Percentiles rank a stretch among this genome's conserved stretches.
phyloP scores from a whole-genome alignment of 2,797 vertebrate genomes.

The Sebastes hopkinsi region DNA sequence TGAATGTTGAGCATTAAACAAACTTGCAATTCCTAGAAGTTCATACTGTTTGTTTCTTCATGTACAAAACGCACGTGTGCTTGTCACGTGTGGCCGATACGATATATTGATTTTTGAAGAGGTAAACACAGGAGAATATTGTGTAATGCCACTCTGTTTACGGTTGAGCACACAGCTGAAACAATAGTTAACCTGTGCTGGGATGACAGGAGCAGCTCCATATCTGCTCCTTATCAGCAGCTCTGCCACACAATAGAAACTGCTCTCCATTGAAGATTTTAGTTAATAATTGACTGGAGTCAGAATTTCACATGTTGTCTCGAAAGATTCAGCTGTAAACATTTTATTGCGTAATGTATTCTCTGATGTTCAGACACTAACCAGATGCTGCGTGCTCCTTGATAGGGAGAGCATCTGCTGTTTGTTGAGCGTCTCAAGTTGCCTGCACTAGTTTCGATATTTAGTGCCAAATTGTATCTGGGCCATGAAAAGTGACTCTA shows the following conservation, averaged over 20 bases:
- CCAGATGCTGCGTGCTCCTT: slow-evolving; percentile 42
- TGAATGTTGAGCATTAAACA: not conserved
- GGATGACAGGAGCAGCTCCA: slow-evolving; percentile 27
- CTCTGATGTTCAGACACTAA: slow-evolving; percentile 1
- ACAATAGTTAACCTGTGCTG: slow-evolving; percentile 21
- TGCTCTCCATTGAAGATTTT: slow-evolving; percentile 12
- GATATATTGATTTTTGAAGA: not conserved
- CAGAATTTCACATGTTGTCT: slow-evolving; percentile 15
- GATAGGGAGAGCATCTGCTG: slow-evolving; percentile 56
- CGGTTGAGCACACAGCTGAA: slow-evolving; percentile 29
- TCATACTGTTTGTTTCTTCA: not conserved
- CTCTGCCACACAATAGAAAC: slow-evolving; percentile 36
- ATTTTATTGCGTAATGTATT: slow-evolving; percentile 21
- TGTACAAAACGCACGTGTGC: slow-evolving; percentile 11
- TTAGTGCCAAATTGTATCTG: slow-evolving; percentile 60
- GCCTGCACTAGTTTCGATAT: slow-evolving; percentile 48
- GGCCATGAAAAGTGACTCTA: slow-evolving; percentile 46
- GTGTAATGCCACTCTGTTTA: slow-evolving; percentile 29
- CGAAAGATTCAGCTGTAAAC: slow-evolving; percentile 17
- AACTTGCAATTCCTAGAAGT: not conserved
- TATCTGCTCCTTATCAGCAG: slow-evolving; percentile 57
- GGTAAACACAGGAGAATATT: not conserved
- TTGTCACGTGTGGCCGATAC: slow-evolving; percentile 6
- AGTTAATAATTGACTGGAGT: slow-evolving; percentile 64
- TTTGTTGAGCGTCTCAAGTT: slow-evolving; percentile 48